Base-by-base conservation (phyloP, 1,140 invertebrate genomes). In the Agraylea sexmaculata region DNA sequence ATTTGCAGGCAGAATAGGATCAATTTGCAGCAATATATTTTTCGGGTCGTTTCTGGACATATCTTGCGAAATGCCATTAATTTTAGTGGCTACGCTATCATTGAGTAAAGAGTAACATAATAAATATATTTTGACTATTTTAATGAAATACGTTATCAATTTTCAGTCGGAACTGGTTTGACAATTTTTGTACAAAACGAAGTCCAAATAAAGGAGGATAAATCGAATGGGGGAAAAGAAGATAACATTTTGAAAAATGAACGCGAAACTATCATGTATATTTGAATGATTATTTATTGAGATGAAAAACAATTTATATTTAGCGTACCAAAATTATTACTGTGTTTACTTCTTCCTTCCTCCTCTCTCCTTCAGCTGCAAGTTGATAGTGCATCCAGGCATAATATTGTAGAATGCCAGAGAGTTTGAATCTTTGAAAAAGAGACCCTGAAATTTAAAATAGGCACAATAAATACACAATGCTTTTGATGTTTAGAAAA, bases 361-460 rank as follows among this genome's bases (percentile, higher is more conserved):
- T 62, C 95, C 95, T 67, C 95, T 75, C 66, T 99, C 95, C 63
- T 99, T 99, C 4, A 97, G 69, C 62, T 93, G 80, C 23, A 99
- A 70, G 52, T 87, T 80, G 27, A 99, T 76, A n/a, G 79, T 66
- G 10, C 80, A 80, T 29, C 83, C 85, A 7, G 82, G 80, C 0
- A 76, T 68, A 17, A 98, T 75, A 63, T 99, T 99, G 66, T 99
- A 99, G 68, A 83, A 99, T 0, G 89, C 95, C 57, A 98, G 69
- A 2, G 82, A 80, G 56, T 95, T 92, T 15, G 80, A 90, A 68
- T 99, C 94, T 61, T 99, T 98, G 64, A 98, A 91, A 67, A 98
- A 98, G 58, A 97, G 80, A 28, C 92, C 92, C 83, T 93, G 60
- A 11, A 75, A 75, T 56, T 50, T 47, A 51, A 51, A 52, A 38